These are phyloP conservation scores for Delphinus delphis DNA, from an alignment of 2,113 vertebrate genomes.

Conservation along the genomic window DNA sequence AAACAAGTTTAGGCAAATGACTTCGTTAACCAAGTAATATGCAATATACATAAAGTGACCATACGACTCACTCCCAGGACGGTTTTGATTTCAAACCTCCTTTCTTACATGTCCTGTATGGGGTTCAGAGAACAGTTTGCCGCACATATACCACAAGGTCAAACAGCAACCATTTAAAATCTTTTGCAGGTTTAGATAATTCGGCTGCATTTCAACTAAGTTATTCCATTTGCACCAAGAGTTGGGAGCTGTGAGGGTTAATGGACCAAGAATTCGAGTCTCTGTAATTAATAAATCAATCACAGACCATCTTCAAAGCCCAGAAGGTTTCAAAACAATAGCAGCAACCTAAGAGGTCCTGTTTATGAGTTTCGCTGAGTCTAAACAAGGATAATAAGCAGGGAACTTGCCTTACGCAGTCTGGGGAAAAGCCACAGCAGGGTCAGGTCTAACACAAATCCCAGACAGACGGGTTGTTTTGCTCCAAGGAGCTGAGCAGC, in stretches of 20 bases:
- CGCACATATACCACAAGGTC: not conserved
- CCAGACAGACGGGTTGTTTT: slow-evolving; percentile 8
- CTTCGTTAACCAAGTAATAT: not conserved
- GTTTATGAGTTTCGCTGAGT: not conserved
- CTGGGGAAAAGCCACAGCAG: not conserved
- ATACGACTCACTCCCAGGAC: too few species aligned
- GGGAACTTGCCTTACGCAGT: not conserved
- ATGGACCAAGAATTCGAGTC: not conserved
- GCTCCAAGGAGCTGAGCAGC: not conserved
- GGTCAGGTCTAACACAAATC: not conserved
- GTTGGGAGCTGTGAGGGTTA: not conserved
- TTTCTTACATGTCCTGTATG: not conserved
- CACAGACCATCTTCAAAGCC: not conserved
- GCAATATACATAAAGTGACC: not conserved
- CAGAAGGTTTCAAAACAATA: not conserved
- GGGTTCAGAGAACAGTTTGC: not conserved
- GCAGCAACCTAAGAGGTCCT: not conserved
- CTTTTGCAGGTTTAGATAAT: not conserved
- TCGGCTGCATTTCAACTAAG: not conserved
- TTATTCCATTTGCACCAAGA: not conserved
- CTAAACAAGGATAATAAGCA: not conserved
- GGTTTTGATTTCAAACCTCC: not conserved
- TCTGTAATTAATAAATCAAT: not conserved
- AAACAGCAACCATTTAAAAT: not conserved
- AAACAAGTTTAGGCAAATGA: slow-evolving; percentile 1